phyloP scores from a whole-genome alignment of 1,140 invertebrate genomes.

The Heliothis subflexa region DNA sequence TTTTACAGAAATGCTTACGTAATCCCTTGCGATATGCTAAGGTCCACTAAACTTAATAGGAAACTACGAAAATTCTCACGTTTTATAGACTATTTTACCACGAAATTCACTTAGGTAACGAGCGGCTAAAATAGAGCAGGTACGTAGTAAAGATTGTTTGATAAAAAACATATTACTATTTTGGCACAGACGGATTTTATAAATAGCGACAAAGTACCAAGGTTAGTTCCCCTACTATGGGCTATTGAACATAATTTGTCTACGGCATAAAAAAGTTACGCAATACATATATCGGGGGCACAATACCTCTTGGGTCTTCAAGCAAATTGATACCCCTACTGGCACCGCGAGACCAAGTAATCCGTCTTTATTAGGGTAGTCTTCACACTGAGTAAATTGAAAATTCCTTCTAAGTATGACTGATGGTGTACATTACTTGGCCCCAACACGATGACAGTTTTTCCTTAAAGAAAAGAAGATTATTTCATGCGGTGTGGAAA shows the following conservation, averaged over 20 bases:
- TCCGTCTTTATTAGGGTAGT: constrained; percentile 79
- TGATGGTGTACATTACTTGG: constrained; percentile 82
- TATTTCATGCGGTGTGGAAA: constrained; percentile 74
- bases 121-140: constrained; percentile 28
- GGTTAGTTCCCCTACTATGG: constrained; percentile 32
- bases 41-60: constrained; percentile 24
- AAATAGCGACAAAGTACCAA: constrained; percentile 33
- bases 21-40: constrained; percentile 11
- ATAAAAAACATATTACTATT: constrained; percentile 44
- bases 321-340: constrained; percentile 61
- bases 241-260: constrained; percentile 36
- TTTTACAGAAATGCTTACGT: constrained; percentile 3
- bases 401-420: constrained; percentile 84
- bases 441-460: constrained; percentile 76
- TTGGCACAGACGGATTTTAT: constrained; percentile 39
- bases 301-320: constrained; percentile 43
- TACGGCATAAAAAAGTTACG: constrained; percentile 40
- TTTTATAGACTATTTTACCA: constrained; percentile 36
- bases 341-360: constrained; percentile 63
- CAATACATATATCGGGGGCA: constrained; percentile 30
- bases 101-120: constrained; percentile 37
- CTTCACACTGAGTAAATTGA: constrained; percentile 79
- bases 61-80: constrained; percentile 29
- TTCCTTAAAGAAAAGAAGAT: constrained; percentile 79
- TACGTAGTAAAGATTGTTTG: constrained; percentile 40